These are phyloP conservation scores for Zoanthus sociatus DNA, from an alignment of 92 coral and sea anemone genomes.

Conservation along the genomic window DNA sequence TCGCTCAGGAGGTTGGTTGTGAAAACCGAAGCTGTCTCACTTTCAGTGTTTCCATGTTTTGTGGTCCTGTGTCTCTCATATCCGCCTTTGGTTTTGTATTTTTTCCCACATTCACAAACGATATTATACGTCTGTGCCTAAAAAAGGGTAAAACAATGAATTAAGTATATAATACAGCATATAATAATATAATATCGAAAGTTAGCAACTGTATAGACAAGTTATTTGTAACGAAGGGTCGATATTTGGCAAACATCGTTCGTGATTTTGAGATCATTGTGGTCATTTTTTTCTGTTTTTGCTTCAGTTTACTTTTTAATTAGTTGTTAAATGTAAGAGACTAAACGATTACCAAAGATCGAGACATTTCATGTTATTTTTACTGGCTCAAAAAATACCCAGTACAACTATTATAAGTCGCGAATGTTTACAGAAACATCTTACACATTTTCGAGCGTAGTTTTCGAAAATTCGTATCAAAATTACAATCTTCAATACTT, in stretches of 20 bases:
- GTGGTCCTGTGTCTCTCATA: conserved; percentile 61
- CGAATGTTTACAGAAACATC: conserved; percentile 1
- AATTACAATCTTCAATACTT: conserved; percentile 10
- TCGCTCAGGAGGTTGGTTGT: conserved; percentile 26
- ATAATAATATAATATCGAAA: no score
- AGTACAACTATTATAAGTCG: conserved; percentile 1
- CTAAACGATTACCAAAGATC: background rate
- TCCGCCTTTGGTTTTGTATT: conserved; percentile 61
- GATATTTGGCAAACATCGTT: background rate
- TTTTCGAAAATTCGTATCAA: conserved; percentile 45
- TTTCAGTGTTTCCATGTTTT: conserved; percentile 58
- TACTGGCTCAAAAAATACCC: background rate
- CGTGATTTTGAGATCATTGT: background rate
- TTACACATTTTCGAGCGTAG: background rate
- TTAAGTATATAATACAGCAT: no score
- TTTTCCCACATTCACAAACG: conserved; percentile 56
- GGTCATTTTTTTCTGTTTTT: background rate
- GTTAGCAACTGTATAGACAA: background rate
- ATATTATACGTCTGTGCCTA: conserved; percentile 53
- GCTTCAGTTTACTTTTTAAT: background rate
- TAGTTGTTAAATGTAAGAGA: background rate
- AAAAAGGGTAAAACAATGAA: conserved; percentile 14
- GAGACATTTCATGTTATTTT: background rate
- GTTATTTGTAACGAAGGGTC: background rate
- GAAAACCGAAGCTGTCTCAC: conserved; percentile 39